Evolutionary conservation across 1,140 invertebrate species (phyloP).

Genomic region (Neotoxoptera formosana): DNA sequence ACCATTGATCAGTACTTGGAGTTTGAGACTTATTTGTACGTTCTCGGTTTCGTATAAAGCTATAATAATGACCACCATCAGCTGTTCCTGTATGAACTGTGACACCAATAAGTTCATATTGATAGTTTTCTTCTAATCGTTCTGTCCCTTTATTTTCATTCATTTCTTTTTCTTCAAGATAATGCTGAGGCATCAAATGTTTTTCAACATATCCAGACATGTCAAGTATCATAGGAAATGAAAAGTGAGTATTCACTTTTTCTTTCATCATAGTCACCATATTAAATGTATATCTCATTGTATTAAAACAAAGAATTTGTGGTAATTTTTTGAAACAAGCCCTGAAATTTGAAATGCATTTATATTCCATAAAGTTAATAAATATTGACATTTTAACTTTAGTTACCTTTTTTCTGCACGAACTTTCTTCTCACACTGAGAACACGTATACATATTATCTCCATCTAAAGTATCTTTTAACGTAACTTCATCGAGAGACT

Average conservation of each 20-base stretch:
- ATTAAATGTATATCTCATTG: constrained; percentile 98
- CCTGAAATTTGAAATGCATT: constrained; percentile 65
- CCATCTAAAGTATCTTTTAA: constrained; percentile 96
- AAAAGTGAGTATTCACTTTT: constrained; percentile 97
- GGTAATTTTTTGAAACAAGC: constrained; percentile 95
- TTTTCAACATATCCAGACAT: constrained; percentile 96
- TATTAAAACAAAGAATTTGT: constrained; percentile 93
- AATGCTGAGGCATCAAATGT: constrained; percentile 87
- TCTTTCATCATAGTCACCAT: constrained; percentile 98
- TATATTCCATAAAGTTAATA: constrained; percentile 21
- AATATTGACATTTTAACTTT: neutral
- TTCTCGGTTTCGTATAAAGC: constrained; percentile 88
- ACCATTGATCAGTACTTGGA: constrained; percentile 84
- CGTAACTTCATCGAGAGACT: constrained; percentile 93
- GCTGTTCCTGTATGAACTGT: constrained; percentile 96
- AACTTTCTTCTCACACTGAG: constrained; percentile 93
- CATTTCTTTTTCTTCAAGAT: constrained; percentile 61
- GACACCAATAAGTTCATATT: constrained; percentile 93
- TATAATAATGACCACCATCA: constrained; percentile 96
- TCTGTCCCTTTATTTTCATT: constrained; percentile 63
- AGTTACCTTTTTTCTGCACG: constrained; percentile 85
- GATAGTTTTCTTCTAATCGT: constrained; percentile 69
- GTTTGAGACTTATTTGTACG: constrained; percentile 64
- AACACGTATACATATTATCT: constrained; percentile 97
- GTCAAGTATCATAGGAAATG: constrained; percentile 90